Conservation (phyloP, 2,888 invertebrate species). For the Ennomos quercinarius region DNA sequence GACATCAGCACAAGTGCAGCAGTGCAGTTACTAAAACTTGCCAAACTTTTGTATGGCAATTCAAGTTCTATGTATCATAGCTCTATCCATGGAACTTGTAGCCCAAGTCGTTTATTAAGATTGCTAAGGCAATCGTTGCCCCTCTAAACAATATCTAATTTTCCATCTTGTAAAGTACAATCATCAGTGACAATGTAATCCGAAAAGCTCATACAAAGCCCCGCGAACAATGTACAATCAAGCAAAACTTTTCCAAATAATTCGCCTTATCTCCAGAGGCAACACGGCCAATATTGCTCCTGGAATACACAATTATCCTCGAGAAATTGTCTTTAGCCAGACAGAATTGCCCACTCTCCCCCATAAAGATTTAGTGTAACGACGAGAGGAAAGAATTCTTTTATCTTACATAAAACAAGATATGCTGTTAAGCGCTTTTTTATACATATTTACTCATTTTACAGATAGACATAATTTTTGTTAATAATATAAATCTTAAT, state of each 20-base stretch:
- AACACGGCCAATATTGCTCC: slow-evolving; percentile 41
- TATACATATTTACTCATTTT: too few relatives aligned
- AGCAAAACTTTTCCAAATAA: slow-evolving; percentile 45
- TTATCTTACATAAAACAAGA: slow-evolving; percentile 37
- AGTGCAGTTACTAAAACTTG: too few relatives aligned
- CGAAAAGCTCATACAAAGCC: slow-evolving; percentile 16
- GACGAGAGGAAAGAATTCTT: slow-evolving; percentile 33
- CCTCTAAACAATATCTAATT: too few relatives aligned
- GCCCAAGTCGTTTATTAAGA: too few relatives aligned
- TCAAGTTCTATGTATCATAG: too few relatives aligned
- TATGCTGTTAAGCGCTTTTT: slow-evolving; percentile 9
- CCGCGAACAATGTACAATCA: slow-evolving; percentile 7
- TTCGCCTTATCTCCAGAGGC: slow-evolving; percentile 46
- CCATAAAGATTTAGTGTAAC: slow-evolving; percentile 50
- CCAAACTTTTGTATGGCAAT: too few relatives aligned
- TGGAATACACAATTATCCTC: slow-evolving; percentile 54
- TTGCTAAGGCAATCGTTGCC: too few relatives aligned
- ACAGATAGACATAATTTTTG: too few relatives aligned
- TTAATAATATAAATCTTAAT: too few relatives aligned
- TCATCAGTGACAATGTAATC: neutral
- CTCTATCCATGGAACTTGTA: too few relatives aligned
- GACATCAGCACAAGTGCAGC: too few relatives aligned
- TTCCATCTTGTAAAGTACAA: too few relatives aligned
- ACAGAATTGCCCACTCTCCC: slow-evolving; percentile 44
- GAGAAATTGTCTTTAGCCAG: slow-evolving; percentile 53